Percentiles rank a stretch among this genome's conserved stretches.
Evolutionary conservation across 2,888 invertebrate species (phyloP).

Genomic region (Calameuta pallipes): DNA sequence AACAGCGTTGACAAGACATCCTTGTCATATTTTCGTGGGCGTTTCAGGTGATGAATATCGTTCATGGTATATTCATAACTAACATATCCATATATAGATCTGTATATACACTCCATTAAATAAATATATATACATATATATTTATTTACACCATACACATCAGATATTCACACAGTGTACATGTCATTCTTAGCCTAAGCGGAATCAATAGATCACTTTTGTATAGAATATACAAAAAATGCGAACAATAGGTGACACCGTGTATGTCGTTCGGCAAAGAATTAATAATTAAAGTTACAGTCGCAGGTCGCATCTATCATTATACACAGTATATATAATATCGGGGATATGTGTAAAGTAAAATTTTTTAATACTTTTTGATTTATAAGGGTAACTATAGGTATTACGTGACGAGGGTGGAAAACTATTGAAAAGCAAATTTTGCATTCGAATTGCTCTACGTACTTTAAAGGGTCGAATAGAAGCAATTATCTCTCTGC

Average conservation of each 20-base stretch:
- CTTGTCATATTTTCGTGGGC: constrained; percentile 52
- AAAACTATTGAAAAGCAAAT: background rate
- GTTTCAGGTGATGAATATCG: constrained; percentile 51
- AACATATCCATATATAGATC: background rate
- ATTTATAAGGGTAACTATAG: background rate
- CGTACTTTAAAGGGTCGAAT: background rate
- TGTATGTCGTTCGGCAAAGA: background rate
- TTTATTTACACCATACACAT: background rate
- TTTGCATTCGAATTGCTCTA: background rate
- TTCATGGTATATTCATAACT: constrained; percentile 21
- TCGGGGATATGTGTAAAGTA: no score
- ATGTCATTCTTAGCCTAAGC: constrained; percentile 5
- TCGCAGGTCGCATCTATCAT: background rate
- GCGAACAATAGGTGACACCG: background rate
- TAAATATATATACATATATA: no score
- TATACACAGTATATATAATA: no score
- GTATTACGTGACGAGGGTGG: background rate
- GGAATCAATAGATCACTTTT: constrained; percentile 31
- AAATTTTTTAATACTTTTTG: no score
- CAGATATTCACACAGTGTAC: background rate
- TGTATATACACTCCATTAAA: background rate
- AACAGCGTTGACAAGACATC: constrained; percentile 52
- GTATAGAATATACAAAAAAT: background rate
- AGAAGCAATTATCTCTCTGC: background rate
- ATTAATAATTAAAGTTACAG: background rate